phyloP scores from a whole-genome alignment of 2,797 vertebrate species.

The Gymnocypris eckloni region DNA sequence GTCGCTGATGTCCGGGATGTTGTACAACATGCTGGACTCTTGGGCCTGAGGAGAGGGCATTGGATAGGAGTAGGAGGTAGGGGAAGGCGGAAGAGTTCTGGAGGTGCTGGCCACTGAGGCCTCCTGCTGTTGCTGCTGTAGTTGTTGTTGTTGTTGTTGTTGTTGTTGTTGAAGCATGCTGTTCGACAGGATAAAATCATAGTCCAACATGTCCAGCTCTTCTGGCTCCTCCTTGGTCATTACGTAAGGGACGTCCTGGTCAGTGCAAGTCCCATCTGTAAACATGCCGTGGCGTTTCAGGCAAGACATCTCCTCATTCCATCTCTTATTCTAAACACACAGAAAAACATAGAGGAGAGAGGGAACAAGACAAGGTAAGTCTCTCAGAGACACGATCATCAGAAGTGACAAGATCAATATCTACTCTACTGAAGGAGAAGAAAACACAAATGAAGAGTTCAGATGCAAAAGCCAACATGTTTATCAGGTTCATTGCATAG shows the following conservation, averaged over 20 bases:
- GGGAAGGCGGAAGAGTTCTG: slow-evolving; percentile 79
- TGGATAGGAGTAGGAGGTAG: slow-evolving; percentile 81
- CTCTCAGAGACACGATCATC: background rate
- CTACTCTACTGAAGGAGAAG: background rate
- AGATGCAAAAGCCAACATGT: too few species aligned
- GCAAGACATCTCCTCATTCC: slow-evolving; percentile 92
- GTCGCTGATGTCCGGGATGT: slow-evolving; percentile 91
- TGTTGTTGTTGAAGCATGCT: slow-evolving; percentile 88
- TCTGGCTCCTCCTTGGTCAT: slow-evolving; percentile 87
- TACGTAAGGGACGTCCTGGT: slow-evolving; percentile 73
- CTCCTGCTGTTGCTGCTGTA: slow-evolving; percentile 76
- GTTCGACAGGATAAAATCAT: slow-evolving; percentile 97
- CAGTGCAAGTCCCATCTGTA: slow-evolving; percentile 77
- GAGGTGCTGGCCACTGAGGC: slow-evolving; percentile 74
- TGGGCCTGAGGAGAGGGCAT: slow-evolving; percentile 79
- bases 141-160: slow-evolving; percentile 80
- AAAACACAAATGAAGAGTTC: too few species aligned
- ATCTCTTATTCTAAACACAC: slow-evolving; percentile 80
- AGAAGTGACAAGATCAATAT: background rate
- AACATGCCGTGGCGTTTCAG: slow-evolving; percentile 85
- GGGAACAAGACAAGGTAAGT: slow-evolving; percentile 62
- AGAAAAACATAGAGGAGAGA: slow-evolving; percentile 61
- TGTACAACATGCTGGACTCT: slow-evolving; percentile 77
- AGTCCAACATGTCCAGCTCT: slow-evolving; percentile 92
- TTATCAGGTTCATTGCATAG: background rate